Evolutionary conservation across 2,888 invertebrate species (phyloP).

Genomic region (Diploptera punctata): DNA sequence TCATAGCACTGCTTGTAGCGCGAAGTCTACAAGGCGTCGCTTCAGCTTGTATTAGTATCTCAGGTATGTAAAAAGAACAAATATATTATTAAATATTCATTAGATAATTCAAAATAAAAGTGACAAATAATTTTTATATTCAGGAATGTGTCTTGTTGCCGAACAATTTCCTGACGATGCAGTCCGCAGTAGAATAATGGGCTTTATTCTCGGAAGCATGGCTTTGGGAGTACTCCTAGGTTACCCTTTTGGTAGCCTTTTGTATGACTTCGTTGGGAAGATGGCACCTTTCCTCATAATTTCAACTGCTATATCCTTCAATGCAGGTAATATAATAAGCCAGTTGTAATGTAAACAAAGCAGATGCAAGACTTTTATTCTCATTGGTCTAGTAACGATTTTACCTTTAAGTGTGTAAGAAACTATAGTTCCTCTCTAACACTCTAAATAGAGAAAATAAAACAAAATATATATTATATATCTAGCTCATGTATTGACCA

Average conservation of each 20-base stretch:
- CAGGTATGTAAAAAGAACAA: conserved; percentile 54
- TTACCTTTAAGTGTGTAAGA: no score
- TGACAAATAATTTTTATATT: conserved; percentile 16
- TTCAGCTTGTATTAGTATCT: conserved; percentile 79
- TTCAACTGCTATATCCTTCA: conserved; percentile 62
- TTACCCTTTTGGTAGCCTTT: conserved; percentile 80
- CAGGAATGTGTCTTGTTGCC: conserved; percentile 81
- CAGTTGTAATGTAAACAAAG: no score
- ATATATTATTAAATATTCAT: neutral
- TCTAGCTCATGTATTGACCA: no score
- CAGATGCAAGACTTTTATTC: no score
- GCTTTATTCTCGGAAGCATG: conserved; percentile 79
- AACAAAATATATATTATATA: no score
- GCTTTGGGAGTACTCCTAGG: conserved; percentile 82
- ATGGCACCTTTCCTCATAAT: conserved; percentile 76
- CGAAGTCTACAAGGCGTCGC: conserved; percentile 81
- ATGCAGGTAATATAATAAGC: conserved; percentile 53
- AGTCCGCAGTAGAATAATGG: conserved; percentile 74
- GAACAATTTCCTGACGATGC: conserved; percentile 61
- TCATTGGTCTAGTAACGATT: no score
- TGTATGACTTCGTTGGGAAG: conserved; percentile 79
- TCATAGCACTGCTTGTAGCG: conserved; percentile 71
- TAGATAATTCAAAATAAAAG: neutral
- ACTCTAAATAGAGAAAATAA: no score
- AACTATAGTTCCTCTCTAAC: no score